Conservation (phyloP, 2,888 invertebrate genomes). For the Hirudinaria manillensis region DNA sequence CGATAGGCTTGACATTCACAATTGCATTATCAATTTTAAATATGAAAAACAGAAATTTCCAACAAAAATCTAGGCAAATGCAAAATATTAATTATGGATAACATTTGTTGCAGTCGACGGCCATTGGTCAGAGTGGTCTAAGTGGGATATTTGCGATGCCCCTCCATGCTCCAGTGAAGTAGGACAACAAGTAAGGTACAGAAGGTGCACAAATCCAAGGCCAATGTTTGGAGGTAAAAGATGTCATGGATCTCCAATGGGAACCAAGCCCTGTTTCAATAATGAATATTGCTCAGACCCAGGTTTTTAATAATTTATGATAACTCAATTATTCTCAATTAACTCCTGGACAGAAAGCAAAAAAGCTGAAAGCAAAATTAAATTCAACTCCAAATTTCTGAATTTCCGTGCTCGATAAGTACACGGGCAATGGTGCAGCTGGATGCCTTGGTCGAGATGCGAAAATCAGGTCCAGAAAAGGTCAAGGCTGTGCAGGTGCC, state of each 20-base stretch:
- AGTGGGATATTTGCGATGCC: constrained; percentile 45
- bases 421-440: constrained; percentile 28
- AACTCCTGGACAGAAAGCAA: neutral
- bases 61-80: neutral
- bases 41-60: neutral
- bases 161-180: constrained; percentile 41
- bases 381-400: neutral
- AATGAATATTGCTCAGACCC: constrained; percentile 43
- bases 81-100: neutral
- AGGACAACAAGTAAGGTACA: constrained; percentile 44
- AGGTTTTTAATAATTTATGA: constrained; percentile 17
- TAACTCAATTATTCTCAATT: neutral
- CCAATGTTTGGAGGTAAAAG: constrained; percentile 45
- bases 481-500: constrained; percentile 27
- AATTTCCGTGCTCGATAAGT: constrained; percentile 6
- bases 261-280: constrained; percentile 44
- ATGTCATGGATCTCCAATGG: constrained; percentile 44
- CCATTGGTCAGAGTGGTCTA: constrained; percentile 47
- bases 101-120: constrained; percentile 44
- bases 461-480: constrained; percentile 13
- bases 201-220: constrained; percentile 47
- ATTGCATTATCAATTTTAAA: neutral
- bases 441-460: constrained; percentile 28
- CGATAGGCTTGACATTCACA: neutral
- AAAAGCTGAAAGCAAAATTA: neutral